Base-by-base conservation (phyloP, 35 echinoderm and acorn worm species). In the Holothuria glaberrima region DNA sequence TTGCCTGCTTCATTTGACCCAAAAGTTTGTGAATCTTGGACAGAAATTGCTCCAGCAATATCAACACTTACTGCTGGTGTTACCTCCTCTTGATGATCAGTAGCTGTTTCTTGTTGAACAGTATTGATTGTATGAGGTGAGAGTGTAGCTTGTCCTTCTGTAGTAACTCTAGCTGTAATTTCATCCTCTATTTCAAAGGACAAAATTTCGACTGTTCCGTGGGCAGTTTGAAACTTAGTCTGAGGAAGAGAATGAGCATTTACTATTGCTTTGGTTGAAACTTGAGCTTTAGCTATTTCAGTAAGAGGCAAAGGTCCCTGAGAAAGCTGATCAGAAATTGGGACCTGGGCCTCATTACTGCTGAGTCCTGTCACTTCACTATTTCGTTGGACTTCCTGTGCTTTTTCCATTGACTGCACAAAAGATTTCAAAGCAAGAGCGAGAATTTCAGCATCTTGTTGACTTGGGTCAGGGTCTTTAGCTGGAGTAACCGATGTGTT, bases 361-460 rank as follows among this genome's bases (percentile, higher is more conserved):
- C 12, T 26, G 16, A 78, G 44, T 12, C 41, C 44, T 22, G 38
- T 38, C 71, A 3, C 34, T 25, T 60, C 79, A 30, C 32, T 38
- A 19, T 46, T 63, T 17, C 25, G 13, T 41, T 61, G 54, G 0
- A 13, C 57, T 36, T 61, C 59, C 58, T 84, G 54, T 57, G 57
- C 34, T 84, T 84, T 84, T 25, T 59, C 80, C 80, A 84, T 84
- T 9, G 80, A 84, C 80, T 84, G 80, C 0, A 84, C 80, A 33
- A 84, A 32, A 28, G 46, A 58, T 33, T 84, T 84, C 12, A 84
- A 56, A 38, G 80, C 80, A 20, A 84, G 80, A 22, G 80, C 80
- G 5, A 84, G 20, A 0, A 84, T 84, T 36, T 84, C 80, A 13
- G 80, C 80, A 63, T 84, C 80, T 61, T 84, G 80, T 6, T 38